Base-by-base conservation (phyloP, 1,140 invertebrate genomes). In the Adelges cooleyi region DNA sequence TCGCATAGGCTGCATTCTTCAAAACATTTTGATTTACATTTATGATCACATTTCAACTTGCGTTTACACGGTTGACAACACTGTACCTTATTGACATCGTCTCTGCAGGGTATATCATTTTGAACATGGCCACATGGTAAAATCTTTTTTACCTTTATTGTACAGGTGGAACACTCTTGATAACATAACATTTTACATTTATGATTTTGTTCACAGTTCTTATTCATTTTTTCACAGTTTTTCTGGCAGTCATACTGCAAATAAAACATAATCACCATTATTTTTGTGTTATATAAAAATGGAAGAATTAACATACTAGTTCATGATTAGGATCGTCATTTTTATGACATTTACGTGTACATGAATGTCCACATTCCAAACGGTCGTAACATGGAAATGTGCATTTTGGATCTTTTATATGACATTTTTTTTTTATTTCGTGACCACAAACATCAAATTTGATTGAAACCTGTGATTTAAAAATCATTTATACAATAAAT, bases 131-230 rank as follows among this genome's bases (percentile, higher is more conserved):
- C 54, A 59, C 54, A 59, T 18, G 17, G 25, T 18, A 59, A 46
- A 13, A 0, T 8, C 46, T 46, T 59, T 0, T 59, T 8, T 18
- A 59, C 11, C 29, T 29, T 44, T 29, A 59, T 25, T 22, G 40
- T 67, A 53, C 44, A 50, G 13, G 22, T 23, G 27, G 53, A 22
- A 71, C 81, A 83, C 17, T 71, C 69, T 68, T 81, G 75, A 67
- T 72, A 73, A 67, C 81, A 83, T 11, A 65, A 42, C 69, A 75
- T 78, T 0, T 67, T 51, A 56, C 81, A 83, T 25, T 68, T 69
- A 66, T 82, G 80, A 20, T 74, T 68, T 1, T 73, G 70, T 20
- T 66, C 44, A 2, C 70, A 73, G 68, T 79, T 80, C 10, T 73
- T 74, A 22, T 71, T 71, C 18, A 75, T 77, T 0, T 69, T 67